Conservation (phyloP, 2,113 vertebrate genomes). For the Pachyramphus minor region DNA sequence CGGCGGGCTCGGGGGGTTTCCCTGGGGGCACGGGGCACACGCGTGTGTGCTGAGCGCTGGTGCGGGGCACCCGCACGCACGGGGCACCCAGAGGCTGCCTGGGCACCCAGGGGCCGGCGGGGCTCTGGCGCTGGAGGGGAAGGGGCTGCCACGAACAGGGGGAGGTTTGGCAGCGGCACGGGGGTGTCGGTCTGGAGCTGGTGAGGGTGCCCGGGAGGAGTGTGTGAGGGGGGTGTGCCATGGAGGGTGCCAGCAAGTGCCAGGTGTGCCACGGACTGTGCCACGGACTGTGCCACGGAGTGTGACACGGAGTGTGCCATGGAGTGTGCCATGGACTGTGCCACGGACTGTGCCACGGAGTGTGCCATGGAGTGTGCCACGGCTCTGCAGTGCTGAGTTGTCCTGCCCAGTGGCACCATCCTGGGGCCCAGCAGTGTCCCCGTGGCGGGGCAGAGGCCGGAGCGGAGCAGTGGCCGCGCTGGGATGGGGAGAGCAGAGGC, state of each 20-base stretch:
- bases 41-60: rapidly evolving
- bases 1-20: rapidly evolving
- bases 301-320: neutral
- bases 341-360: rapidly evolving
- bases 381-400: neutral
- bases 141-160: rapidly evolving
- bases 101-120: rapidly evolving
- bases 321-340: rapidly evolving
- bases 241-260: rapidly evolving
- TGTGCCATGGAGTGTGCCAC: too few relatives aligned
- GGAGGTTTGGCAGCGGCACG: rapidly evolving
- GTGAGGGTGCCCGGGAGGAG: rapidly evolving
- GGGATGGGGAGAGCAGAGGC: neutral
- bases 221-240: rapidly evolving
- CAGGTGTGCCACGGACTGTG: rapidly evolving
- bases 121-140: neutral
- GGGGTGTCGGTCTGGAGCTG: neutral
- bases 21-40: rapidly evolving
- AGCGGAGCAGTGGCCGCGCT: neutral
- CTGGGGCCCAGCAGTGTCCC: neutral
- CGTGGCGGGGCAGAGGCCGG: neutral
- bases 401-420: neutral
- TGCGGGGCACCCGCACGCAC: rapidly evolving
- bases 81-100: neutral
- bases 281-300: too few relatives aligned